Conservation (phyloP, 2,888 invertebrate genomes). For the Sepiola atlantica region DNA sequence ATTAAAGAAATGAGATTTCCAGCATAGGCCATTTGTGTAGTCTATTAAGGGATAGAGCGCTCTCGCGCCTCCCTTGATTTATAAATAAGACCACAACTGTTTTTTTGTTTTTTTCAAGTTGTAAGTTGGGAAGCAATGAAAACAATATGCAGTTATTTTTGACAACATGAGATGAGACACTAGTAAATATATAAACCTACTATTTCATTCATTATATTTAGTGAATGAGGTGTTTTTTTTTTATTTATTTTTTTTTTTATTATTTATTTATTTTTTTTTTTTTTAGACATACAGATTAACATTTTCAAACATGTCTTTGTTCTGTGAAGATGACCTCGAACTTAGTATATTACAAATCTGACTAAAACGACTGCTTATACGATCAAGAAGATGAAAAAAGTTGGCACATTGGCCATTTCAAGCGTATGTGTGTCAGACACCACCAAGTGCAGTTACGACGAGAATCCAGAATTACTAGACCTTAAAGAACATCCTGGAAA, state of each 20-base stretch:
- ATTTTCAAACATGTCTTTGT: background rate
- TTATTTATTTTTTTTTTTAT: too few species aligned
- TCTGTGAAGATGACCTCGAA: background rate
- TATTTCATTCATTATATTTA: too few species aligned
- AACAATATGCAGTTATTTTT: background rate
- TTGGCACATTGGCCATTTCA: slow-evolving; percentile 18
- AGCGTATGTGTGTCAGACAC: background rate
- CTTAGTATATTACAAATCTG: background rate
- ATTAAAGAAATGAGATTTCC: too few species aligned
- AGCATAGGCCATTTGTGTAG: too few species aligned
- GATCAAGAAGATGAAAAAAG: background rate
- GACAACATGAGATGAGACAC: background rate
- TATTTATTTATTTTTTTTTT: too few species aligned
- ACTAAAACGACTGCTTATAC: background rate
- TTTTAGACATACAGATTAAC: background rate
- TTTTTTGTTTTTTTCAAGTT: too few species aligned
- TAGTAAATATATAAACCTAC: too few species aligned
- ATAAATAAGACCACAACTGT: too few species aligned
- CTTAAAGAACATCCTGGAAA: background rate
- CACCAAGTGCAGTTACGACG: background rate
- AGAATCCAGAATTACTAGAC: background rate
- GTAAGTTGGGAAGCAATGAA: too few species aligned
- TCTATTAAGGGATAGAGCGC: too few species aligned
- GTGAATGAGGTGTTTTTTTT: too few species aligned
- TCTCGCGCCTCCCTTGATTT: too few species aligned